A percentile compares a stretch with the other conserved stretches of the same genome.
Evolutionary conservation across 2,888 invertebrate species (phyloP).

Genomic region (Mayetiola destructor): DNA sequence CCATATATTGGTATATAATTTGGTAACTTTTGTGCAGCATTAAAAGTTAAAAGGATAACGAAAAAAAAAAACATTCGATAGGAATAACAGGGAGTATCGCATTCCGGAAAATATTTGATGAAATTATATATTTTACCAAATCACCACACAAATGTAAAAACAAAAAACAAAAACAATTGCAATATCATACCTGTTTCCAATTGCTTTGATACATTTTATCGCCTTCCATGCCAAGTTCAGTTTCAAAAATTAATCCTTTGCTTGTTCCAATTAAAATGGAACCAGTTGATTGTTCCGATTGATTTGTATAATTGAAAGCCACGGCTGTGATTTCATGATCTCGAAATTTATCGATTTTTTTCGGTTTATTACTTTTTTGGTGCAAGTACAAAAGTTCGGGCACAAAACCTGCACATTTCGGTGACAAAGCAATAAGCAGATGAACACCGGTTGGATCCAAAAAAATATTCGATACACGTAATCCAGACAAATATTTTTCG

Average conservation of each 20-base stretch:
- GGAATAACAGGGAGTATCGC: no score
- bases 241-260: conserved; percentile 80
- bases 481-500: conserved; percentile 30
- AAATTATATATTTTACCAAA: no score
- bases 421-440: conserved; percentile 57
- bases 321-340: conserved; percentile 76
- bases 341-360: conserved; percentile 38
- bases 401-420: conserved; percentile 37
- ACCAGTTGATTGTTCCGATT: conserved; percentile 55
- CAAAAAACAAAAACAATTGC: no score
- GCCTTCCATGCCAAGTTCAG: conserved; percentile 66
- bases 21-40: conserved; percentile 45
- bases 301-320: conserved; percentile 71
- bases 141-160: no score
- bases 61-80: not conserved
- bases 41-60: not conserved
- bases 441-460: conserved; percentile 81
- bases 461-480: conserved; percentile 29
- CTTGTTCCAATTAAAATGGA: conserved; percentile 81
- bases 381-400: conserved; percentile 72
- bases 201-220: conserved; percentile 76
- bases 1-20: conserved; percentile 61
- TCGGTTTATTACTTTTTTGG: conserved; percentile 58
- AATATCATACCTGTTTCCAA: conserved; percentile 59
- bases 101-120: no score